Evolutionary conservation across 2,113 vertebrate species (phyloP).

Genomic region (Mesitornis unicolor): DNA sequence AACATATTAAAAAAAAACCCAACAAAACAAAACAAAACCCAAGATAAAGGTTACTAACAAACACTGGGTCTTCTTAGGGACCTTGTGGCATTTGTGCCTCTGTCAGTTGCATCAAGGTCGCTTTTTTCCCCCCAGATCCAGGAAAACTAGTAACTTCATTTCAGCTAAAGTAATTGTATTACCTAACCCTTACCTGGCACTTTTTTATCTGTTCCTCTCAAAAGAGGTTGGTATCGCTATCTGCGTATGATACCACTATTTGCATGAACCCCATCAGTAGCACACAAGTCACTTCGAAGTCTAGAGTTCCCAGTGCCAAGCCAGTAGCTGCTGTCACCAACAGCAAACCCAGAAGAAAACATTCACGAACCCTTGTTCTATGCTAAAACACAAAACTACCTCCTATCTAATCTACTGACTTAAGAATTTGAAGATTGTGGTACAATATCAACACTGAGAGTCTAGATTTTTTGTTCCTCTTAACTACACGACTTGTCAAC

Average conservation of each 20-base stretch:
- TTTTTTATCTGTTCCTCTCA: not conserved
- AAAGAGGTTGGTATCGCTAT: not conserved
- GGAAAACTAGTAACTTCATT: not conserved
- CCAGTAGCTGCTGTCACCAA: not conserved
- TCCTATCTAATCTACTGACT: not conserved
- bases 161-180: not conserved
- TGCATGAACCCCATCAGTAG: not conserved
- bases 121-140: not conserved
- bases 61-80: not conserved
- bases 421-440: not conserved
- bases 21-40: not conserved
- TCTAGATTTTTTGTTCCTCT: not conserved
- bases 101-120: not conserved
- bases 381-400: not conserved
- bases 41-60: not conserved
- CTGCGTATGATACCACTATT: not conserved
- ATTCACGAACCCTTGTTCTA: not conserved
- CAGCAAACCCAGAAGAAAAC: not conserved
- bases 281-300: not conserved
- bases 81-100: not conserved
- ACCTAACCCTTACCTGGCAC: not conserved
- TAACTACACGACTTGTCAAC: not conserved
- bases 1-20: too few species aligned
- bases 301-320: not conserved
- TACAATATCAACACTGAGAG: not conserved